Conservation (phyloP, 64 coral and sea anemone species). For the Stichodactyla mertensii region DNA sequence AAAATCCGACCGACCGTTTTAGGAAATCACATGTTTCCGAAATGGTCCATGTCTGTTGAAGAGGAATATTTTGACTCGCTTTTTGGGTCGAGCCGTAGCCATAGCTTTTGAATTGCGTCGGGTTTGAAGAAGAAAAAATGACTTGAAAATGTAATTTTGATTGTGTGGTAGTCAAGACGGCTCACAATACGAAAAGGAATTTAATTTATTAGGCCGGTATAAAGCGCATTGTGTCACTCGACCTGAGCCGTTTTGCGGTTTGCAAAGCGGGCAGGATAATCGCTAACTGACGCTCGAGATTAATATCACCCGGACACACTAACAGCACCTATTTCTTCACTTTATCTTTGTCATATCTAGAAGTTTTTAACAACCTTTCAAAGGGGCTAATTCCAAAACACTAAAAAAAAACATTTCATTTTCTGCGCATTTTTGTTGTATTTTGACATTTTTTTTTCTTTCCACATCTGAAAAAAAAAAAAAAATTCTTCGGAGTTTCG, state of each 20-base stretch:
- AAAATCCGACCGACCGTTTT: background rate
- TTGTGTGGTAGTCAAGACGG: background rate
- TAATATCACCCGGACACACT: background rate
- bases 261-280: background rate
- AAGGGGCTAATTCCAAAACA: background rate
- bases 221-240: background rate
- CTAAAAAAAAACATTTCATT: background rate
- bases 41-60: background rate
- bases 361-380: conserved; percentile 23
- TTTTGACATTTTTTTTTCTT: background rate
- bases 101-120: background rate
- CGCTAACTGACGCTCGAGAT: background rate
- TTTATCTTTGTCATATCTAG: conserved; percentile 8
- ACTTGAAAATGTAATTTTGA: background rate
- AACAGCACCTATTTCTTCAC: background rate
- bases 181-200: background rate
- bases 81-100: background rate
- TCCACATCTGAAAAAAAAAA: background rate
- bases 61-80: background rate
- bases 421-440: background rate
- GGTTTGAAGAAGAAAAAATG: background rate
- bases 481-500: background rate
- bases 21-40: background rate
- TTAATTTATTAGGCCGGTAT: background rate
- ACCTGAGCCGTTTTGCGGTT: conserved; percentile 8